Conservation (phyloP, 1,140 invertebrate species). For the Nymphalis io region DNA sequence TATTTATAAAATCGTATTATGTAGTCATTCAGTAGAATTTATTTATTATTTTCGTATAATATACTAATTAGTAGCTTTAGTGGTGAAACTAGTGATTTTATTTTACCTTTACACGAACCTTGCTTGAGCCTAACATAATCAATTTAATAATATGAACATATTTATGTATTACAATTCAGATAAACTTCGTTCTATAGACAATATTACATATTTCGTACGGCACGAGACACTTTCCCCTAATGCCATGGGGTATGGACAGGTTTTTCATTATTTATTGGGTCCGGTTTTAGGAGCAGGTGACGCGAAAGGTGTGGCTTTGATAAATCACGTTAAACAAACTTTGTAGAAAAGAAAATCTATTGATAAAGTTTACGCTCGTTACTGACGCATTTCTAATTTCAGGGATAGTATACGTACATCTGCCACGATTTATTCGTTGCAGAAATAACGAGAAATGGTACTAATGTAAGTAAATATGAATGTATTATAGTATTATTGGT, state of each 20-base stretch:
- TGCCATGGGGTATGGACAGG: constrained; percentile 56
- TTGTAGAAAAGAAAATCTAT: constrained; percentile 33
- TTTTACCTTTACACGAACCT: too few relatives aligned
- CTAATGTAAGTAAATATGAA: too few relatives aligned
- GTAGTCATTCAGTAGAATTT: too few relatives aligned
- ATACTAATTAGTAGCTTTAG: too few relatives aligned
- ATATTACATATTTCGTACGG: constrained; percentile 36
- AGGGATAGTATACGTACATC: not conserved
- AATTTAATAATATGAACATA: too few relatives aligned
- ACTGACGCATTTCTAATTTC: constrained; percentile 9
- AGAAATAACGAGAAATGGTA: not conserved
- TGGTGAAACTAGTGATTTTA: too few relatives aligned
- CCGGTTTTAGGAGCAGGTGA: constrained; percentile 69
- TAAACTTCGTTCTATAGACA: constrained; percentile 17
- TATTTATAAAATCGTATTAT: too few relatives aligned
- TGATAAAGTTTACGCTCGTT: constrained; percentile 17
- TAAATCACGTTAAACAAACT: constrained; percentile 44
- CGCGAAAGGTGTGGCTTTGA: constrained; percentile 44
- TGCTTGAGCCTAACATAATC: too few relatives aligned
- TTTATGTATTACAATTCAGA: not conserved
- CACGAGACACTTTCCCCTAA: constrained; percentile 66
- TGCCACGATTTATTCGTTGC: not conserved
- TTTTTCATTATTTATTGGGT: constrained; percentile 71
- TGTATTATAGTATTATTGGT: too few relatives aligned
- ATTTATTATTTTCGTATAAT: too few relatives aligned